Evolutionary conservation across 2,797 vertebrate species (phyloP), one percentile per base, ranked within the genome.

Genomic region (Sebastes paucispinis): DNA sequence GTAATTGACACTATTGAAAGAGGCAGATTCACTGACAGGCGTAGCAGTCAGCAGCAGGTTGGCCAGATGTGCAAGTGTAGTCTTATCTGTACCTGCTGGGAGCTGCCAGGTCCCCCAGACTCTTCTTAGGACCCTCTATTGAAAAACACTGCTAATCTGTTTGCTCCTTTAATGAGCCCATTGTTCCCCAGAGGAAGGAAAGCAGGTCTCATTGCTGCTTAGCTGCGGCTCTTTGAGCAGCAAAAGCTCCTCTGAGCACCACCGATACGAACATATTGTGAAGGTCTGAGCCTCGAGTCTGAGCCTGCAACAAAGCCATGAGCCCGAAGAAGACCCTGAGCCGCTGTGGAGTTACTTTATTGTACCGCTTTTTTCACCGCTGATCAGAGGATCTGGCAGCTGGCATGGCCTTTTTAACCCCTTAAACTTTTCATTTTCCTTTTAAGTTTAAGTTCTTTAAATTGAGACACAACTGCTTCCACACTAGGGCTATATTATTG

Each of bases 111-210:
- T 79, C 85, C 80, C 81, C 83, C 87, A 87, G 90, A 93, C 87
- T 89, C 84, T 82, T 66, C 82, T 89, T 78, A 73, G 81, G 63
- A 74, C 32, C 65, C 20, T 79, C 81, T 70, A 88, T 91, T 89
- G 83, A 88, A 89, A 88, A 88, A 77, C 89, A 63, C 73, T 75
- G 76, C 76, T 95, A 95, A 96, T 95, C 95, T 95, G 93, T 95
- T 96, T 95, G 93, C 92, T 94, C 89, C 88, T 92, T 89, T 95
- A 96, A 96, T 95, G 93, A 95, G 78, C 63, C 47, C 74, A 93
- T 95, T 95, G 95, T 96, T 94, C 93, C 88, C 87, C 69, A 57
- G 88, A 91, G 84, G 69, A 87, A 81, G 88, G 82, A 80, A 91
- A 92, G 89, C 84, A 90, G 87, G 91, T 92, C 89, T 95, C 91